Percentiles rank a stretch among this genome's conserved stretches.
phyloP scores from a whole-genome alignment of 2,113 vertebrate genomes.

The Poecile atricapillus region DNA sequence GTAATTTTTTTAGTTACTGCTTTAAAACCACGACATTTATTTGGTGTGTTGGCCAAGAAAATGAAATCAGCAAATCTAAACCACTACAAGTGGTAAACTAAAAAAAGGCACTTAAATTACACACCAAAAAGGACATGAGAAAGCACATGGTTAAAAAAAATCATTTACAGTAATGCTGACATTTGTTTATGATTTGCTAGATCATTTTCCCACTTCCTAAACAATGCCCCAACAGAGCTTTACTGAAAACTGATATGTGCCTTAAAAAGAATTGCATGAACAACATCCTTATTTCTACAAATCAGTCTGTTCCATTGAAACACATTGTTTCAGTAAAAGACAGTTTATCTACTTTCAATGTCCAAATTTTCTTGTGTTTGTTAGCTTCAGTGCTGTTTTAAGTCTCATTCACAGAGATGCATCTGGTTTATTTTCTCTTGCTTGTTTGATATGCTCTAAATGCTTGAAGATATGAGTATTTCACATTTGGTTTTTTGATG shows the following conservation, averaged over 20 bases:
- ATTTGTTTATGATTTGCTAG: not conserved
- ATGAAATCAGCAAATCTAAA: too few species aligned
- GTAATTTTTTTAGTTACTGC: too few species aligned
- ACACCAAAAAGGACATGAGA: not conserved
- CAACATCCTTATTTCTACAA: not conserved
- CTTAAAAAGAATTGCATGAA: not conserved
- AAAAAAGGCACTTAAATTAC: not conserved
- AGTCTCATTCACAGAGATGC: not conserved
- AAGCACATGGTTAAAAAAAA: not conserved
- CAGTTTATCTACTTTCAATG: not conserved
- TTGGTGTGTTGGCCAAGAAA: too few species aligned
- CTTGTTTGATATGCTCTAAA: not conserved
- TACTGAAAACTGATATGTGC: not conserved
- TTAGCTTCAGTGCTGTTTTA: not conserved
- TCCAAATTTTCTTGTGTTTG: not conserved
- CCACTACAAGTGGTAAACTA: accelerated
- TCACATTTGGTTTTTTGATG: not conserved
- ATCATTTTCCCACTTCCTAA: not conserved
- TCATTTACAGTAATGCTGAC: not conserved
- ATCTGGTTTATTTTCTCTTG: not conserved
- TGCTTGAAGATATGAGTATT: not conserved
- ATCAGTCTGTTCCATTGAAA: not conserved
- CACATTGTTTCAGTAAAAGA: not conserved
- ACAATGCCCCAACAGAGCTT: not conserved
- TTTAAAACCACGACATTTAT: too few species aligned